Conservation (phyloP, 2,113 vertebrate species). For the Carollia perspicillata region DNA sequence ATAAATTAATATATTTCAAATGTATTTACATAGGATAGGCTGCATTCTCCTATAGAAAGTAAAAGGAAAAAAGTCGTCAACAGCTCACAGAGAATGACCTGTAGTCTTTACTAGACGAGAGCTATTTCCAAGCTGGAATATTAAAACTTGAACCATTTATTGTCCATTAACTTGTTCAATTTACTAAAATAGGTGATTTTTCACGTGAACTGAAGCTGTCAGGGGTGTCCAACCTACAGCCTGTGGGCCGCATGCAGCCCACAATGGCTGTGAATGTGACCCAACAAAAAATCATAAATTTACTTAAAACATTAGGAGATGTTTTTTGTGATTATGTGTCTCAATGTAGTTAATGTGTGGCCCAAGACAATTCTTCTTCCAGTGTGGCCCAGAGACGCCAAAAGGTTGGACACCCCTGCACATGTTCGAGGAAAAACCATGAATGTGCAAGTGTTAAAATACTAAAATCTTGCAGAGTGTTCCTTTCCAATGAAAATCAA, state of each 20-base stretch:
- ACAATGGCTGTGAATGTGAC: too few relatives aligned
- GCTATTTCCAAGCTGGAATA: not conserved
- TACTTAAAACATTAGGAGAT: too few relatives aligned
- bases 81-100: not conserved
- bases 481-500: not conserved
- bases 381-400: too few relatives aligned
- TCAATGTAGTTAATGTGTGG: too few relatives aligned
- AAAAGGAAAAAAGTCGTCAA: not conserved
- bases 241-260: too few relatives aligned
- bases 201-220: too few relatives aligned
- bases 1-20: conserved; percentile 8
- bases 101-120: not conserved
- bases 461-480: not conserved
- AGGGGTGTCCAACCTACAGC: too few relatives aligned
- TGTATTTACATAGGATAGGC: not conserved
- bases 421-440: not conserved
- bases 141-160: not conserved
- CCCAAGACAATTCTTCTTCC: too few relatives aligned
- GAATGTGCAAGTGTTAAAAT: not conserved
- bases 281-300: too few relatives aligned
- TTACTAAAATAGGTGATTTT: not conserved
- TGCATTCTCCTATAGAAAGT: not conserved
- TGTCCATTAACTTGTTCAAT: not conserved
- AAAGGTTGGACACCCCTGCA: too few relatives aligned
- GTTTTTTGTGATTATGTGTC: too few relatives aligned